phyloP scores from a whole-genome alignment of 2,888 invertebrate genomes.

The Polyommatus iphigenia region DNA sequence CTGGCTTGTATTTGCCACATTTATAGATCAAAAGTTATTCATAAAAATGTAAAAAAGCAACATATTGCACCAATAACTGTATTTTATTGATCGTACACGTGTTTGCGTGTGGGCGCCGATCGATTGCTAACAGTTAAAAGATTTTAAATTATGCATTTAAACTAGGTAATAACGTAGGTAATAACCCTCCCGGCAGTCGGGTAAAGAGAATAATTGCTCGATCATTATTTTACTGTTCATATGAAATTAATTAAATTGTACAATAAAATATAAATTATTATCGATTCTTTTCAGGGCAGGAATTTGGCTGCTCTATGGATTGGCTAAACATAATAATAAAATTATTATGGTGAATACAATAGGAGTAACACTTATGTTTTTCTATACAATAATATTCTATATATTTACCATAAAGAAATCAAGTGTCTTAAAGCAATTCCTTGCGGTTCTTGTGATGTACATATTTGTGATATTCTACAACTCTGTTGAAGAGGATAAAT shows the following conservation, averaged over 20 bases:
- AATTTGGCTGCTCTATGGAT: conserved; percentile 90
- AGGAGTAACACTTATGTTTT: conserved; percentile 85
- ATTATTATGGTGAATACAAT: conserved; percentile 88
- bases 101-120: not conserved
- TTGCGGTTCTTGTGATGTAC: conserved; percentile 74
- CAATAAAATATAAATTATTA: not conserved
- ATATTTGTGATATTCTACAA: conserved; percentile 80
- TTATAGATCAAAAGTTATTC: not conserved
- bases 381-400: conserved; percentile 86
- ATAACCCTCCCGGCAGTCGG: no score
- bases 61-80: conserved; percentile 3
- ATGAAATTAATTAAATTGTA: no score
- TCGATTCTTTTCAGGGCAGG: conserved; percentile 78
- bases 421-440: conserved; percentile 82
- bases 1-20: no score
- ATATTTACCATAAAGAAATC: conserved; percentile 87
- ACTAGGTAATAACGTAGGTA: no score
- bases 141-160: no score
- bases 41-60: not conserved
- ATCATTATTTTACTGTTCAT: no score
- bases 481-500: conserved; percentile 74
- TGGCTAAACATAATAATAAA: conserved; percentile 85
- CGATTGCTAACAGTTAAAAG: no score
- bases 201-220: no score
- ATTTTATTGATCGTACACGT: not conserved